Conservation (phyloP, 2,797 vertebrate species). For the Poeciliopsis turneri region DNA sequence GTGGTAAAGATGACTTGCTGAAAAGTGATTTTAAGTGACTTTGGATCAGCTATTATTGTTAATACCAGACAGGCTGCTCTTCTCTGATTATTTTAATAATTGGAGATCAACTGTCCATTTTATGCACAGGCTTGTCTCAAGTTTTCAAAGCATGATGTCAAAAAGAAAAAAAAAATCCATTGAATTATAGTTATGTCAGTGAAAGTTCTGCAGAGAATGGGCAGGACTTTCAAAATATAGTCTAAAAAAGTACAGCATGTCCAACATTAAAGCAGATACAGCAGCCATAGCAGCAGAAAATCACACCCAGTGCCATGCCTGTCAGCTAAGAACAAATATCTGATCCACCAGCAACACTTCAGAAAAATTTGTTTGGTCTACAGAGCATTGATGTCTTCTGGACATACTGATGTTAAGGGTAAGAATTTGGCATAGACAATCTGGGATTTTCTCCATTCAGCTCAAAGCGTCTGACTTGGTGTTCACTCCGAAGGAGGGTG, state of each 20-base stretch:
- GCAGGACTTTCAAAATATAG: neutral
- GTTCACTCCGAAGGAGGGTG: too few relatives aligned
- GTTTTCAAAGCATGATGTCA: neutral
- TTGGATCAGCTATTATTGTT: neutral
- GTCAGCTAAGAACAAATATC: neutral
- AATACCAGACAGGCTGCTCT: neutral
- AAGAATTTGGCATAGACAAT: neutral
- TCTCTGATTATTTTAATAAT: neutral
- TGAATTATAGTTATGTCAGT: neutral
- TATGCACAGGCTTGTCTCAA: neutral
- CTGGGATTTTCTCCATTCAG: neutral
- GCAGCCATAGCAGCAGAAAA: neutral
- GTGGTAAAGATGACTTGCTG: neutral
- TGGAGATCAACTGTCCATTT: neutral
- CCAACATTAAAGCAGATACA: neutral
- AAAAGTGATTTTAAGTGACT: neutral
- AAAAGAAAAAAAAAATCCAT: neutral
- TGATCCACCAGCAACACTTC: neutral
- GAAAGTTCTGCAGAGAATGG: neutral
- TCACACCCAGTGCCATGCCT: neutral
- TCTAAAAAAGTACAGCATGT: neutral
- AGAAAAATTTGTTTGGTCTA: neutral
- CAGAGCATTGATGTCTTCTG: neutral
- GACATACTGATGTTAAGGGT: neutral
- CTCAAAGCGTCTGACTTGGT: too few relatives aligned